A percentile compares a stretch with the other conserved stretches of the same genome.
These are phyloP conservation scores for Tetramorium parvispinum DNA, from an alignment of 1,140 invertebrate species.

Conservation along the genomic window DNA sequence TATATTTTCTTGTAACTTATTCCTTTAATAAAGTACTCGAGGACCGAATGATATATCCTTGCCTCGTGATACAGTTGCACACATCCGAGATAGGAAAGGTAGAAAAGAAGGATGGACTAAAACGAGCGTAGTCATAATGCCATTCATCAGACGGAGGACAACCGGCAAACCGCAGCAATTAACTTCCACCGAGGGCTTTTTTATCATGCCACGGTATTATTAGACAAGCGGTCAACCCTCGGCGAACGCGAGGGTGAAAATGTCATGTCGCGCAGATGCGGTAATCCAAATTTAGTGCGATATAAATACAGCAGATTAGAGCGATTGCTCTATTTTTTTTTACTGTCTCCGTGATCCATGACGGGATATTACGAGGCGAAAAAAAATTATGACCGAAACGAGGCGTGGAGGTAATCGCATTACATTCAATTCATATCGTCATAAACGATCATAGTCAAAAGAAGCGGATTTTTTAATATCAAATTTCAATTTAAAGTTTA, in stretches of 20 bases:
- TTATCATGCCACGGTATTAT: constrained; percentile 65
- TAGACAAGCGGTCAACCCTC: constrained; percentile 64
- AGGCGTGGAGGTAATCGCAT: not conserved
- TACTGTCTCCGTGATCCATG: constrained; percentile 35
- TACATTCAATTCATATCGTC: not conserved
- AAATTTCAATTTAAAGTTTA: not conserved
- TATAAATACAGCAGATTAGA: constrained; percentile 58
- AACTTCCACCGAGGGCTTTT: constrained; percentile 65
- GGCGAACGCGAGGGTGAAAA: constrained; percentile 56
- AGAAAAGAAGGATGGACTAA: constrained; percentile 55
- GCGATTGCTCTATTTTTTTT: constrained; percentile 37
- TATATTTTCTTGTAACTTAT: not conserved
- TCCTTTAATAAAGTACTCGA: constrained; percentile 14
- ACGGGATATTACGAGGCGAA: not conserved
- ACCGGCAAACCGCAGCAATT: constrained; percentile 71
- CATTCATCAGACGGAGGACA: constrained; percentile 71
- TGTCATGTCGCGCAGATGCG: constrained; percentile 38
- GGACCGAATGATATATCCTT: constrained; percentile 27
- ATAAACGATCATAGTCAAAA: constrained; percentile 6
- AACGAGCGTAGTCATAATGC: constrained; percentile 65
- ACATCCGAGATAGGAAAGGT: not conserved
- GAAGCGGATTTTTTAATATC: not conserved
- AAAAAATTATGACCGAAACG: constrained; percentile 5
- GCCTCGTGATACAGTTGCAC: not conserved
- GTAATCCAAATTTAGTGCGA: constrained; percentile 61